Evolutionary conservation across 2,113 vertebrate genomes (phyloP).

Genomic region (Labeo rohita): DNA sequence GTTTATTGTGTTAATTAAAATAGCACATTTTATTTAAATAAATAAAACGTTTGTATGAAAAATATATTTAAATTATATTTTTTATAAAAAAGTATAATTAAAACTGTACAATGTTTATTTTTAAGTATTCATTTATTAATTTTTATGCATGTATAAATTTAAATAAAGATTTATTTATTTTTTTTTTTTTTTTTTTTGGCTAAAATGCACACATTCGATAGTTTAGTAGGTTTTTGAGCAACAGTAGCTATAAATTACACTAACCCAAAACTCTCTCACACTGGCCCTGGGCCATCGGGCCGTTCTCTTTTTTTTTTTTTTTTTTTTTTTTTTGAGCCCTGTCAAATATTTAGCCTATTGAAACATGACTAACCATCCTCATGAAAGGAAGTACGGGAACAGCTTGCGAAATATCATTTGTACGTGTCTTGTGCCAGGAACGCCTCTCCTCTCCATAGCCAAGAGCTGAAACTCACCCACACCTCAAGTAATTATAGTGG

Average conservation of each 20-base stretch:
- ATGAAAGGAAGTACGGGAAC: constrained; percentile 31
- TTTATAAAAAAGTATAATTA: too few species aligned
- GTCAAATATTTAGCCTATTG: neutral
- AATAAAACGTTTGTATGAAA: too few species aligned
- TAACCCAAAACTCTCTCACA: neutral
- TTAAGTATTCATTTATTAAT: neutral
- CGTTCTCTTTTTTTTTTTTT: neutral
- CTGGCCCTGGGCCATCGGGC: neutral
- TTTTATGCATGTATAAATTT: too few species aligned
- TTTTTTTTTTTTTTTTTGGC: too few species aligned
- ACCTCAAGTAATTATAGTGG: constrained; percentile 42
- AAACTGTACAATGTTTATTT: too few species aligned
- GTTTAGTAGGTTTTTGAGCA: neutral
- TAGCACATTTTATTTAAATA: neutral
- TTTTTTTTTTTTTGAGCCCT: neutral
- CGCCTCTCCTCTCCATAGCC: constrained; percentile 7
- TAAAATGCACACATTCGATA: neutral
- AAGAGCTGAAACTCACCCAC: constrained; percentile 8
- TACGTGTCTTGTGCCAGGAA: constrained; percentile 10
- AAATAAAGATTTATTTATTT: too few species aligned
- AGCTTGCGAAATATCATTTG: constrained; percentile 27
- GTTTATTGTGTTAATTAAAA: neutral
- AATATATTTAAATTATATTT: neutral
- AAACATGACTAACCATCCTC: constrained; percentile 21
- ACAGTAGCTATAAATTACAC: neutral